These are phyloP conservation scores for Mylabris sibirica DNA, from an alignment of 2,888 invertebrate genomes.

Conservation along the genomic window DNA sequence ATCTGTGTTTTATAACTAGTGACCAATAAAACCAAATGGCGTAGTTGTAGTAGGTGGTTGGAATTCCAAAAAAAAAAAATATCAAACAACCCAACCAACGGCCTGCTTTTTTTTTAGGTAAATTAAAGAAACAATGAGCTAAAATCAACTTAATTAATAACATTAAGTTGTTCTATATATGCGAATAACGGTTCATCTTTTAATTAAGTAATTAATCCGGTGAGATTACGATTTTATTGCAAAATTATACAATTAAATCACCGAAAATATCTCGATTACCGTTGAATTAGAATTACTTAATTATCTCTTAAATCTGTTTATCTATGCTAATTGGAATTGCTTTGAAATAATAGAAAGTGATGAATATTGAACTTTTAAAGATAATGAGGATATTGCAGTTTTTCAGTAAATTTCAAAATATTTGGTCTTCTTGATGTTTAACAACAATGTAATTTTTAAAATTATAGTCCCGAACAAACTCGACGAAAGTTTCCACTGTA, in stretches of 20 bases:
- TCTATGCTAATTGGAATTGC: not conserved
- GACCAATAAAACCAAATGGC: slow-evolving; percentile 4
- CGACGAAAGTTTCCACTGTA: not conserved
- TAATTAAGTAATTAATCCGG: not conserved
- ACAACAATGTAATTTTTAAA: not conserved
- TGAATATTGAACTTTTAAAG: not conserved
- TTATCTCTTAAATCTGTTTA: not conserved
- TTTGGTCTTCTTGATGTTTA: not conserved
- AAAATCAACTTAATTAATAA: not conserved
- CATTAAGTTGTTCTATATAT: not conserved
- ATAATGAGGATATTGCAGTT: not conserved
- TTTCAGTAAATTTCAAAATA: not conserved
- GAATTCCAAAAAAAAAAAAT: not conserved
- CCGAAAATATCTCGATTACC: not conserved
- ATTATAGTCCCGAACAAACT: not conserved
- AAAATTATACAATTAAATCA: not conserved
- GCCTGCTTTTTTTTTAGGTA: not conserved
- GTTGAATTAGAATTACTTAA: not conserved
- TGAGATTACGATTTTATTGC: too few species aligned
- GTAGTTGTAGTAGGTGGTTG: not conserved
- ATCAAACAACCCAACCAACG: not conserved
- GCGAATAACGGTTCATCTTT: not conserved
- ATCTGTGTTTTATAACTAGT: not conserved
- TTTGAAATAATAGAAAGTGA: not conserved
- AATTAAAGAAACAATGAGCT: not conserved